These are phyloP conservation scores for Pollachius pollachius DNA, from an alignment of 2,113 vertebrate species.

Conservation along the genomic window DNA sequence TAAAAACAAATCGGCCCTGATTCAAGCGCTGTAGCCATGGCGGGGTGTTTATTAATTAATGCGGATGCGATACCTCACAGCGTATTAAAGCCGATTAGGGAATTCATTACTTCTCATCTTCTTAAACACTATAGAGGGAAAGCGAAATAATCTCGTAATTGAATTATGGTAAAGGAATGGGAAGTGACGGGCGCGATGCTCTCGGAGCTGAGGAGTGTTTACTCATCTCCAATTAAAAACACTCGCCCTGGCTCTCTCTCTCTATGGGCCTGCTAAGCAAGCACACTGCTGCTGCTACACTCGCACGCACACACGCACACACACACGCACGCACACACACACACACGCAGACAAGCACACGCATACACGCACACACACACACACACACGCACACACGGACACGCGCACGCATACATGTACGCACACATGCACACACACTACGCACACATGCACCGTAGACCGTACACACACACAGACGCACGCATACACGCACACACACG, in stretches of 20 bases:
- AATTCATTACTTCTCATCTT: constrained; percentile 18
- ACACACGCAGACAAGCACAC: constrained; percentile 30
- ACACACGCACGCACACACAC: constrained; percentile 19
- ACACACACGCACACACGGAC: too few species aligned
- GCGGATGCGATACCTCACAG: constrained; percentile 40
- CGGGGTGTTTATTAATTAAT: constrained; percentile 38
- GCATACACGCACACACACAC: neutral
- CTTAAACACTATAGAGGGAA: constrained; percentile 35
- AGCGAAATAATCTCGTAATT: constrained; percentile 53
- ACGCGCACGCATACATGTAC: too few species aligned
- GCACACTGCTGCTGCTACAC: constrained; percentile 24
- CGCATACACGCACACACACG: too few species aligned
- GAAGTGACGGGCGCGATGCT: constrained; percentile 31
- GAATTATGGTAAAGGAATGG: constrained; percentile 39
- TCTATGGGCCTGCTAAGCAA: constrained; percentile 14
- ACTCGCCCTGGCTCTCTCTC: constrained; percentile 1
- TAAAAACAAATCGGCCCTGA: too few species aligned
- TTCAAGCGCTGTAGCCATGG: too few species aligned
- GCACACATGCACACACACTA: too few species aligned
- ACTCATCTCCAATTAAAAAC: constrained; percentile 48
- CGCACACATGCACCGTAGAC: too few species aligned
- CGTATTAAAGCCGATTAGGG: constrained; percentile 36
- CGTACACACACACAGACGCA: too few species aligned
- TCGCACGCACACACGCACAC: neutral
- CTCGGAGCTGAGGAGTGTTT: constrained; percentile 26